A percentile compares a stretch with the other conserved stretches of the same genome.
phyloP scores from a whole-genome alignment of 1,140 invertebrate species.

The Diprion similis region DNA sequence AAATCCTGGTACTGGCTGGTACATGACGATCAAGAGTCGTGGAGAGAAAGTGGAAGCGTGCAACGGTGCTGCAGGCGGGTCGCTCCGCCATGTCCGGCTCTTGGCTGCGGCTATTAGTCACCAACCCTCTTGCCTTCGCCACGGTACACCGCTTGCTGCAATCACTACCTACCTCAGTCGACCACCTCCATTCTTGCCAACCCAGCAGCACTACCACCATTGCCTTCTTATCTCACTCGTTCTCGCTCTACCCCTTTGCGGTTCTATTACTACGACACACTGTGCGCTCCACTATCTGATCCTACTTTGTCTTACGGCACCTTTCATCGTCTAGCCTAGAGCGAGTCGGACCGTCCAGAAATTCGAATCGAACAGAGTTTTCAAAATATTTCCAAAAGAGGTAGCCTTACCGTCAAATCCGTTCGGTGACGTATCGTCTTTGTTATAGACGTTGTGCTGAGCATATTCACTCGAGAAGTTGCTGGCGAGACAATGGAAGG shows the following conservation, averaged over 20 bases:
- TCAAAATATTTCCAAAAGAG: background rate
- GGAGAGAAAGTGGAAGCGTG: background rate
- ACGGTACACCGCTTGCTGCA: conserved; percentile 31
- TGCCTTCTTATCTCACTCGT: conserved; percentile 40
- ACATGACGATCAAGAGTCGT: background rate
- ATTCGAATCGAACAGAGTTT: background rate
- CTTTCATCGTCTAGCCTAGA: conserved; percentile 28
- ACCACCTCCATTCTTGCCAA: conserved; percentile 9
- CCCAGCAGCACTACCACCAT: conserved; percentile 7
- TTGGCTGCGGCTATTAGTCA: conserved; percentile 42
- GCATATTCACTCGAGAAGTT: conserved; percentile 30
- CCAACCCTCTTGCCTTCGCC: conserved; percentile 27
- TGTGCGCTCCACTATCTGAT: conserved; percentile 39
- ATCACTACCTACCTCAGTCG: conserved; percentile 38
- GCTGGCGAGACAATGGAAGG: conserved; percentile 27
- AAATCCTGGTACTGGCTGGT: too few relatives aligned
- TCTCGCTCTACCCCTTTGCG: conserved; percentile 34
- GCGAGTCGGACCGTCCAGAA: background rate
- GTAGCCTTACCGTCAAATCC: background rate
- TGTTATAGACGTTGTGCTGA: background rate
- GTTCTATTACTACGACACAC: conserved; percentile 46
- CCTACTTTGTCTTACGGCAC: conserved; percentile 31
- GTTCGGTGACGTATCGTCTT: background rate
- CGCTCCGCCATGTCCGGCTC: conserved; percentile 10
- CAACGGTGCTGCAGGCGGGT: too few relatives aligned